phyloP scores from a whole-genome alignment of 2,888 invertebrate genomes.

The Coremacera marginata region DNA sequence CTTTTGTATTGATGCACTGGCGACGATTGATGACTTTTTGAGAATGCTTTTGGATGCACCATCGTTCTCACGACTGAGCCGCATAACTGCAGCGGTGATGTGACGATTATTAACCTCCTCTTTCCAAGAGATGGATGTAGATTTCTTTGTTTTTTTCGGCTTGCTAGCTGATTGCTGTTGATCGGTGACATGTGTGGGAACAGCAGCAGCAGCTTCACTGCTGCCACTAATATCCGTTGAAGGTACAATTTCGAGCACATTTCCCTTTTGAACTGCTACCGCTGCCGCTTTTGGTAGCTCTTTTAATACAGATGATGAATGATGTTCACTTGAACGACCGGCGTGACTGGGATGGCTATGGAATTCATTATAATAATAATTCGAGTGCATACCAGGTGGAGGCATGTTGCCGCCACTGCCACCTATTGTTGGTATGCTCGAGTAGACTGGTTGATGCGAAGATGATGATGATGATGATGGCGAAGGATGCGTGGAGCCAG shows the following conservation, averaged over 20 bases:
- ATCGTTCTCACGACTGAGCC: slow-evolving; percentile 54
- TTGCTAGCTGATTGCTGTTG: not conserved
- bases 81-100: slow-evolving; percentile 53
- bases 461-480: slow-evolving; percentile 31
- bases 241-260: slow-evolving; percentile 68
- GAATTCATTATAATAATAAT: slow-evolving; percentile 46
- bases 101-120: slow-evolving; percentile 57
- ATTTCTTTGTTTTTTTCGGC: slow-evolving; percentile 42
- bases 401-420: slow-evolving; percentile 34
- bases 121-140: slow-evolving; percentile 51
- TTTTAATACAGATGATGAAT: slow-evolving; percentile 54
- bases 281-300: slow-evolving; percentile 60
- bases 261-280: slow-evolving; percentile 68
- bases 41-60: slow-evolving; percentile 52
- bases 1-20: slow-evolving; percentile 28
- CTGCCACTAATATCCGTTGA: slow-evolving; percentile 45
- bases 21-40: slow-evolving; percentile 43
- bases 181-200: not conserved
- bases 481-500: slow-evolving; percentile 15
- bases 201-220: slow-evolving; percentile 34
- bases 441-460: slow-evolving; percentile 48
- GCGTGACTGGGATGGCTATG: not conserved
- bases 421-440: slow-evolving; percentile 50
- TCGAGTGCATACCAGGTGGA: slow-evolving; percentile 26
- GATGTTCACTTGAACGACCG: slow-evolving; percentile 40